Percentiles rank a stretch among this genome's conserved stretches.
Evolutionary conservation across 2,113 vertebrate species (phyloP).

Genomic region (Peromyscus californicus): DNA sequence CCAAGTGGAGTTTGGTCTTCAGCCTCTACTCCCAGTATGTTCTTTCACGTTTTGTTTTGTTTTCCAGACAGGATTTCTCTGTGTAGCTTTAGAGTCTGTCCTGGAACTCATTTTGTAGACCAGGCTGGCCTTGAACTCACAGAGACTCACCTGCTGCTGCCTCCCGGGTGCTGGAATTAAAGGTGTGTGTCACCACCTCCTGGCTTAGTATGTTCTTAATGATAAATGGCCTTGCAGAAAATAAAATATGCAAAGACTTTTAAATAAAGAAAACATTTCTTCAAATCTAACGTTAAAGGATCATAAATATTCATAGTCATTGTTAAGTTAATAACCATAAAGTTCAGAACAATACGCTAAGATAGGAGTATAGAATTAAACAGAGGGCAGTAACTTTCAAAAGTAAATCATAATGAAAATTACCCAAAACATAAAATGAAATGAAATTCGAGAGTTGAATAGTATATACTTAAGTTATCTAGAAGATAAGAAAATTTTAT

Average conservation of each 20-base stretch:
- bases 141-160: too few relatives aligned
- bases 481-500: neutral
- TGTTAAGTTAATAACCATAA: neutral
- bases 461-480: neutral
- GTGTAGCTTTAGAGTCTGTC: too few relatives aligned
- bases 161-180: too few relatives aligned
- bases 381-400: neutral
- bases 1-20: too few relatives aligned
- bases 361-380: neutral
- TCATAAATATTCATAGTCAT: neutral
- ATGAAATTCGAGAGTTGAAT: neutral
- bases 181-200: too few relatives aligned
- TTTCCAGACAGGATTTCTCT: too few relatives aligned
- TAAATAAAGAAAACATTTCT: neutral
- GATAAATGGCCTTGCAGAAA: neutral
- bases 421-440: neutral
- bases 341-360: neutral
- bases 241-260: neutral
- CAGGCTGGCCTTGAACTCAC: too few relatives aligned
- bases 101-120: too few relatives aligned
- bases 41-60: too few relatives aligned
- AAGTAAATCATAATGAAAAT: neutral
- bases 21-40: neutral
- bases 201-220: neutral
- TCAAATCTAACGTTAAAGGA: neutral